phyloP scores from a whole-genome alignment of 37 sponge, comb jelly and placozoan genomes.

The Chondrosia reniformis region DNA sequence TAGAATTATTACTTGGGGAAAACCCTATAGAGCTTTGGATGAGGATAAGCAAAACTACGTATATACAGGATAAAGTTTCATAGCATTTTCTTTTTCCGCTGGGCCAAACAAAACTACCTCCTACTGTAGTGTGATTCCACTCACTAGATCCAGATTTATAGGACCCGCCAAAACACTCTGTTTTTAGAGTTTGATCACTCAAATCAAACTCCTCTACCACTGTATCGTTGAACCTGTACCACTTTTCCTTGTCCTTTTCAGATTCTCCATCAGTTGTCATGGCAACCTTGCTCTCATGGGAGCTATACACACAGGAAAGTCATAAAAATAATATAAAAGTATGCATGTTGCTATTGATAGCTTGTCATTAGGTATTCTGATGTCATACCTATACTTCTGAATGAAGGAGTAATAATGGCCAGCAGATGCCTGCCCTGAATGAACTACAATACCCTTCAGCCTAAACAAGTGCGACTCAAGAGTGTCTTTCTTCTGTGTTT shows the following conservation, averaged over 20 bases:
- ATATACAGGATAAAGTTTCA: too few relatives aligned
- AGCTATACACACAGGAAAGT: too few relatives aligned
- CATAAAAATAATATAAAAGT: too few relatives aligned
- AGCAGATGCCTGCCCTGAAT: conserved; percentile 92
- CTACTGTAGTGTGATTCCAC: too few relatives aligned
- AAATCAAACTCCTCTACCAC: conserved; percentile 79
- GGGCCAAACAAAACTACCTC: too few relatives aligned
- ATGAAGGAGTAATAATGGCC: conserved; percentile 97
- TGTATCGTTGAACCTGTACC: conserved; percentile 92
- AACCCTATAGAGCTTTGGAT: too few relatives aligned
- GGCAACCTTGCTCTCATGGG: too few relatives aligned
- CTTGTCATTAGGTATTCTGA: neutral
- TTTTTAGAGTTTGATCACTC: conserved; percentile 55
- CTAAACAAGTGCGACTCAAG: conserved; percentile 45
- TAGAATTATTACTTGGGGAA: too few relatives aligned
- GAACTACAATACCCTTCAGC: conserved; percentile 87
- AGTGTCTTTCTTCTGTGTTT: neutral
- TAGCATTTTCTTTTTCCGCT: too few relatives aligned
- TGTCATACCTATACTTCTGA: conserved; percentile 67
- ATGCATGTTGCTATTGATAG: too few relatives aligned
- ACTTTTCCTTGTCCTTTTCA: conserved; percentile 19
- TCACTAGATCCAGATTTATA: conserved; percentile 58
- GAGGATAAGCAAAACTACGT: too few relatives aligned
- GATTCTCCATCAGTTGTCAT: neutral
- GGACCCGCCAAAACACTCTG: conserved; percentile 93